Base-by-base conservation (phyloP, 2,888 invertebrate species). In the Torymus auratus region DNA sequence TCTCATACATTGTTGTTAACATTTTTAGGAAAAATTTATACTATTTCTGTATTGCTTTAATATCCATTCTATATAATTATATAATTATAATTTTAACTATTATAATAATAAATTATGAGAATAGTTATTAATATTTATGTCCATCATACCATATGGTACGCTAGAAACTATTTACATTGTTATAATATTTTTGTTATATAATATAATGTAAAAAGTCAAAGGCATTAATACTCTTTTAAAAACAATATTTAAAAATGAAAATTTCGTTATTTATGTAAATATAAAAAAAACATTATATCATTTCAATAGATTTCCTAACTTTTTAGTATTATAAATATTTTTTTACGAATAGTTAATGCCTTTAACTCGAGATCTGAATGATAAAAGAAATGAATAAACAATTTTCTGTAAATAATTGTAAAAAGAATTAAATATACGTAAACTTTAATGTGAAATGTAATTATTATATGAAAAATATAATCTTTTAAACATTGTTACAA, bases 1-100 rank as follows among this genome's bases (percentile, higher is more conserved):
- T 80, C 87, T 87, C 15, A 90, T 85, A 12, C 20, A 62, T 56
- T 10, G n/a, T 67, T 78, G 71, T 78, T 78, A 67, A 78, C 60
- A 41, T 28, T 14, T 70, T 53, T 67, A 65, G 58, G 15, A n/a
- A 65, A 78, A 53, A 71, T 78, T 65, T 50, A 67, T 20, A 41
- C 17, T 50, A 61, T 70, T 4, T 52, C 17, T 73, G 10, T 61
- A 71, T 20, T 17, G n/a, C 20, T 52, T 61, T 23, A 62, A 23
- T 14, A 62, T 28, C 7, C 1, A 64, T 41, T 64, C 41, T 28
- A 64, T n/a, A 41, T 41, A 28, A 12, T n/a, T 5, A 11, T 64
- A 64, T 28, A 50, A 41, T n/a, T 64, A 64, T 23, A 41, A n/a
- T 64, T 41, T 64, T 41, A n/a, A 64, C 5, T 23, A 41, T 64